A percentile compares a stretch with the other conserved stretches of the same genome.
phyloP scores from a whole-genome alignment of 2,888 invertebrate species.

The Megastigmus dorsalis region DNA sequence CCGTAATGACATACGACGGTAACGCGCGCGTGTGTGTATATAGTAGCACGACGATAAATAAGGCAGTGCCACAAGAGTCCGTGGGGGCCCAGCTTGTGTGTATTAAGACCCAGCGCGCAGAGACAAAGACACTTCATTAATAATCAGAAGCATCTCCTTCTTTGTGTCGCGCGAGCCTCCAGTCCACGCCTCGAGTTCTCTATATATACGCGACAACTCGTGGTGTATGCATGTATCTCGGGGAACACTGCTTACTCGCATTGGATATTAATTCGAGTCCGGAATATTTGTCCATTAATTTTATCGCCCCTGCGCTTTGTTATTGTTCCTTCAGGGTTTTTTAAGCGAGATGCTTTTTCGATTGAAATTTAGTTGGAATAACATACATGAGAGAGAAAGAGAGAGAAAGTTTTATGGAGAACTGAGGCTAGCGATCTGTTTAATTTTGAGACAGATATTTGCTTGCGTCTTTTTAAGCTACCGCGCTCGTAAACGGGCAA shows the following conservation, averaged over 20 bases:
- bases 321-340: no score
- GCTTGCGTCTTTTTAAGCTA: no score
- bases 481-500: no score
- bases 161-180: conserved; percentile 27
- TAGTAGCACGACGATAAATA: conserved; percentile 20
- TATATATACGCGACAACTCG: not conserved
- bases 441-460: no score
- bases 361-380: no score
- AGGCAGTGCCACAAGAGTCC: conserved; percentile 5
- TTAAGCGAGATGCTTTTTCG: no score
- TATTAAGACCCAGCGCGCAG: conserved; percentile 12
- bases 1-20: conserved; percentile 11
- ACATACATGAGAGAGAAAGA: no score
- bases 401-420: no score
- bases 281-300: not conserved
- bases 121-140: conserved; percentile 71
- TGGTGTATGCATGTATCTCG: no score
- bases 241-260: no score
- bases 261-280: conserved; percentile 21
- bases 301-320: not conserved
- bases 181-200: conserved; percentile 1
- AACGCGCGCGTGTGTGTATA: no score
- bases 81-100: conserved; percentile 17
- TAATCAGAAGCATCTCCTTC: conserved; percentile 63
- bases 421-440: no score